Evolutionary conservation across 1,140 invertebrate species (phyloP).

Genomic region (Drosophila arawakana): DNA sequence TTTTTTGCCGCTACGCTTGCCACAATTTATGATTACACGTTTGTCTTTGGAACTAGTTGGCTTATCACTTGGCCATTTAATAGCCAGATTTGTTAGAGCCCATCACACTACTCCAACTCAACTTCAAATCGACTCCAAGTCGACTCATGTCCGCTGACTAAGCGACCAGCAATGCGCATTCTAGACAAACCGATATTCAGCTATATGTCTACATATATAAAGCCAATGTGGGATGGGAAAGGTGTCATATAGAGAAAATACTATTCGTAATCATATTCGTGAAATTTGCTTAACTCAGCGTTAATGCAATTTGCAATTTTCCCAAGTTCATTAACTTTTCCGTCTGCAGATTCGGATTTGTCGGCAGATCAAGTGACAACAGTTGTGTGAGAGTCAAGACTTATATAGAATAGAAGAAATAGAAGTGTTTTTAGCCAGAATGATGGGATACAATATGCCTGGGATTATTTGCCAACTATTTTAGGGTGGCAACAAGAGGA

Average conservation of each 20-base stretch:
- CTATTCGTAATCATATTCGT: neutral
- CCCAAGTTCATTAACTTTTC: slow-evolving; percentile 72
- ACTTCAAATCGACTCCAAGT: neutral
- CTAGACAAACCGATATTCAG: slow-evolving; percentile 7
- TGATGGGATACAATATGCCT: neutral
- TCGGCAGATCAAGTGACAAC: slow-evolving; percentile 18
- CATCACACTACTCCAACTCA: slow-evolving; percentile 6
- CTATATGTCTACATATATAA: neutral
- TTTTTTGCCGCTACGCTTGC: slow-evolving; percentile 27
- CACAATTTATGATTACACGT: slow-evolving; percentile 42
- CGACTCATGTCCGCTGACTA: slow-evolving; percentile 53
- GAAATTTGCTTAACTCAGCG: slow-evolving; percentile 49
- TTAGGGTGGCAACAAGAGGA: too few relatives aligned
- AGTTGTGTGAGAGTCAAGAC: slow-evolving; percentile 1
- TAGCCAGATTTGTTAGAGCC: slow-evolving; percentile 27
- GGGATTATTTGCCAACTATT: neutral
- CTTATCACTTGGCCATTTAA: slow-evolving; percentile 64
- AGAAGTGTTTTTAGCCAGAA: neutral
- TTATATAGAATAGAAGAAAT: slow-evolving; percentile 3
- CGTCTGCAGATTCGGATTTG: slow-evolving; percentile 35
- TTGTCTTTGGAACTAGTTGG: slow-evolving; percentile 61
- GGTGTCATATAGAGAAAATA: slow-evolving; percentile 35
- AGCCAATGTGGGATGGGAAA: slow-evolving; percentile 2
- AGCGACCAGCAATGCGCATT: slow-evolving; percentile 52
- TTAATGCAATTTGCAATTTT: neutral